Evolutionary conservation across 2,888 invertebrate species (phyloP), one percentile per base, ranked within the genome.

Genomic region (Ariolimax columbianus): DNA sequence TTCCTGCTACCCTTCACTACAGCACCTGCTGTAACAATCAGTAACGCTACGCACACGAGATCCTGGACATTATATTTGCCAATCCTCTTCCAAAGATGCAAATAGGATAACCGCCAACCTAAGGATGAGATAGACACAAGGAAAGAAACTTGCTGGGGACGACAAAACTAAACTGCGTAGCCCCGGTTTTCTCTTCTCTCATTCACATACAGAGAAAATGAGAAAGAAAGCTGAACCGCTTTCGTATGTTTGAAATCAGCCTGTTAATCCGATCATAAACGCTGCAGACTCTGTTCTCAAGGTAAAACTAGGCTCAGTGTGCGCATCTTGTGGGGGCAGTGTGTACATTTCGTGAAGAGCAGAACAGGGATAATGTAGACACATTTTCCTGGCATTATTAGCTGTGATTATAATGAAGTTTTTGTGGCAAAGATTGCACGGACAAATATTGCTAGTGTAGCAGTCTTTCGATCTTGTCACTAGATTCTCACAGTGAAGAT

Each of bases 1-100:
- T 63, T 36, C 4, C 43, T 55, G 26, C 38, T 79, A 43, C 9
- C 19, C 43, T 40, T 38, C 81, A 81, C 72, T 59, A 63, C 63
- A 59, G 82, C 82, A 82, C 82, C 73, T 75, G 82, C 72, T 82
- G 73, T 82, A 82, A 75, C 75, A 63, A 63, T 82, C 82, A 75
- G 72, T 72, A 70, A 81, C 68, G 68, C 30, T 51, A 70, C 23
- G 26, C 66, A 68, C 47, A 47, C 38, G 30, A n/a, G 19, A 47
- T 68, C 47, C 9, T 47, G 51, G 47, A 47, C 81, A 9, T 36
- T 72, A 33, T 81, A n/a, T 36, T 38, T 55, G 59, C 43, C 33
- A 68, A n/a, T 47, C 11, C 36, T 40, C 68, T 43, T 47, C 68
- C 2, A 66, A 43, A 72, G 81, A 72, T 81, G 81, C 72, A 68